Base-by-base conservation (phyloP, 2,113 vertebrate species). In the Pungitius pungitius region DNA sequence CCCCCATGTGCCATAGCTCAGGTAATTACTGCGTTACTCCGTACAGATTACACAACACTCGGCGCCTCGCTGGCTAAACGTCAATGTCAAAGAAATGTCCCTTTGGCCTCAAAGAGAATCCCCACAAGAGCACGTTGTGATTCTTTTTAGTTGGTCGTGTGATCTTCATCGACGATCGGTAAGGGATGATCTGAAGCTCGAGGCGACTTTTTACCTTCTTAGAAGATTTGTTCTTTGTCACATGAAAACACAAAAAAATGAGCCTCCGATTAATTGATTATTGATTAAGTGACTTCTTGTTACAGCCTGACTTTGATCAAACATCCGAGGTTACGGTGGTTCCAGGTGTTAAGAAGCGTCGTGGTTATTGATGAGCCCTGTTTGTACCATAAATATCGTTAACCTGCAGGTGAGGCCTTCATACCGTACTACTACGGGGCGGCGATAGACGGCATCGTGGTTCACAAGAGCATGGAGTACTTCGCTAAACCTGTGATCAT, bases 371-470 rank as follows among this genome's bases (percentile, higher is more conserved):
- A 26, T 24, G 33, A 35, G 9, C 39, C 13, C 3, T 15, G 42
- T 15, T 0, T 15, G 42, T 43, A 1, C 22, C 6, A 8, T 58
- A 24, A 1, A 4, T 40, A 13, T 8, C 0, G 1, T 52, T n/a
- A 10, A 13, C 78, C 35, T 55, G 2, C 59, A 99, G 97, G 96
- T 78, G 96, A 98, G 85, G 94, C 95, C 27, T 96, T 98, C 81
- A 95, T 97, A 30, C 97, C 97, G 0, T 96, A 92, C 88, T 99
- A 95, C 92, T 97, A 95, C 0, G 97, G 97, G 35, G 87, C 92
- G 69, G 96, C 95, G 71, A 97, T 99, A 0, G 97, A 98, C 0
- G 93, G 95, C 54, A 96, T 98, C 0, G 94, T 98, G 82, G 93
- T 95, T 83, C 94, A 97, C 85, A 94, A 96, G 82, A 97, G 95